Base-by-base conservation (phyloP, 2,888 invertebrate genomes). In the Xanthia togata region DNA sequence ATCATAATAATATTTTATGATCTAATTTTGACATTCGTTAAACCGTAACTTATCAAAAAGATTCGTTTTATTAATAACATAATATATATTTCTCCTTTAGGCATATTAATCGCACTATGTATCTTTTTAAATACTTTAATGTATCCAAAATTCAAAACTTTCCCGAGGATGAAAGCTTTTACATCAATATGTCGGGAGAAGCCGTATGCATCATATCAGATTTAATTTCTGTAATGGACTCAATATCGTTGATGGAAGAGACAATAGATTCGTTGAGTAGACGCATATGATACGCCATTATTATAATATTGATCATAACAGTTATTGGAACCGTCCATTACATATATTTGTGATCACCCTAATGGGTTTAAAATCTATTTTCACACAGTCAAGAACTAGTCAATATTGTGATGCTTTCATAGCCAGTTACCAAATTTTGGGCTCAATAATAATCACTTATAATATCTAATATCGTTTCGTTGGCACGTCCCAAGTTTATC, bases 191-290 rank as follows among this genome's bases (percentile, higher is more conserved):
- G 41, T 65, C 62, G n/a, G 38, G 41, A 47, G 57, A 69, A 31
- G 17, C 26, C 70, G 44, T 64, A 68, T 81, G 78, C 70, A 75
- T 78, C 59, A 69, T 31, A 60, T 41, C 71, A 44, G 65, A 78
- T 82, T 77, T 75, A 60, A 85, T 84, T 47, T 62, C 20, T 63
- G 31, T 83, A 86, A 85, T 85, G 83, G 84, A 81, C 35, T 74
- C 68, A 73, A 85, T 86, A 81, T 57, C 50, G 68, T 31, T 73
- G 68, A 78, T 83, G 81, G 80, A 0, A 69, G 26, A 64, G 63
- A 76, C 76, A 74, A 76, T 76, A 59, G 47, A 47, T 64, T 74
- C 41, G 26, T 20, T 47, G 59, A 69, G 71, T 63, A 55, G 55
- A n/a, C 20, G 53, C 35, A 23, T 55, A 64, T 57, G 20, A 50